Evolutionary conservation across 2,113 vertebrate genomes (phyloP), one percentile per base, ranked within the genome.

Genomic region (Labeo catla): DNA sequence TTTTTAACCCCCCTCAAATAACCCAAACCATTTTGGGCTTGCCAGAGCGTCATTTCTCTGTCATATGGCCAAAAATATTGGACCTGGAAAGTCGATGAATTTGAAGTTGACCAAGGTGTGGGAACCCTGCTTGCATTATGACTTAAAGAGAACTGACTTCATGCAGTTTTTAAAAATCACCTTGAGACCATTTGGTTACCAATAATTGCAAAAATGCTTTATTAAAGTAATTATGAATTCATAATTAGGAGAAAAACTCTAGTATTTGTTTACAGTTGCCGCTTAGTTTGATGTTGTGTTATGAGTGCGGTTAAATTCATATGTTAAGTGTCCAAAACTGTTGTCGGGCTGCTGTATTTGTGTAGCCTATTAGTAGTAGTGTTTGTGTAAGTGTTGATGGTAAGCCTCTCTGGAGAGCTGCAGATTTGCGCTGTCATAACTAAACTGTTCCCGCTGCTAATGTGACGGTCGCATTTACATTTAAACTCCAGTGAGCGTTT

Each of bases 391-490:
- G 57, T 72, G 63, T 72, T 47, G 65, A 68, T 28, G 21, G 23
- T 87, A 87, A 80, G 47, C 83, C n/a, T 81, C 15, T 80, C 78
- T 80, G 13, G 23, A 36, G n/a, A n/a, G 16, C 34, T 39, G 72
- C 57, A 65, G 85, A 83, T 86, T 72, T 84, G 81, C 57, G 11
- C 54, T 77, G 45, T 86, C 73, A 87, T 79, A 49, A 84, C 76
- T 59, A n/a, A 34, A 43, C 50, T 16, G 65, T 73, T 84, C 57
- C 52, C 83, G 61, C 47, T 84, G 77, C 83, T 63, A 63, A 36
- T 61, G 47, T 70, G 52, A 52, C 47, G 45, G 15, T 77, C 45
- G 45, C 77, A 74, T 84, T 86, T 66, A 87, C 82, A 81, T 90
- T 87, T 59, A 54, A 79, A 84, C 61, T 65, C 78, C 57, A 52